A percentile compares a stretch with the other conserved stretches of the same genome.
Conservation (phyloP, 2,797 vertebrate species). For the Meda fulgida region DNA sequence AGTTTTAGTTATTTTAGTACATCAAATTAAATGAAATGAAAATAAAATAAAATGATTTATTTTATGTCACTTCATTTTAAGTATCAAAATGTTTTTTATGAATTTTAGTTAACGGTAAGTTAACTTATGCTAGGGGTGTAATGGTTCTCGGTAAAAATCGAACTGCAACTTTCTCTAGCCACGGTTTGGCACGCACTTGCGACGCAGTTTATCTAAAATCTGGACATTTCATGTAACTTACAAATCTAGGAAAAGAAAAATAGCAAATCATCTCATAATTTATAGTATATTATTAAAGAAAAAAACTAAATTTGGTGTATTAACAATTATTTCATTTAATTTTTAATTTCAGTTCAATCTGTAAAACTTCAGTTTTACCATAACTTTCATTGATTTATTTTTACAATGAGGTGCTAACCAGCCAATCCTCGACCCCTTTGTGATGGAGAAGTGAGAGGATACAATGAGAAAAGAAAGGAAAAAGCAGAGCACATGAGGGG, state of each 20-base stretch:
- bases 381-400: neutral
- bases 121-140: neutral
- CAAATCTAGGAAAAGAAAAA: neutral
- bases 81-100: neutral
- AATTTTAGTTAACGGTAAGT: neutral
- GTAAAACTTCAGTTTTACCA: neutral
- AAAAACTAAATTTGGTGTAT: neutral
- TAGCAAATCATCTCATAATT: neutral
- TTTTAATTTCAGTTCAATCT: neutral
- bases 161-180: neutral
- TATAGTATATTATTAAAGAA: neutral
- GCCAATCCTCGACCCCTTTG: neutral
- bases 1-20: neutral
- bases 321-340: neutral
- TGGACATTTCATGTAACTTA: neutral
- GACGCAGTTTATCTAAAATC: neutral
- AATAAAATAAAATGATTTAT: neutral
- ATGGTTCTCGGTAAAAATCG: neutral
- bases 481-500: neutral
- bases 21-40: neutral
- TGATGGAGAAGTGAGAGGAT: neutral
- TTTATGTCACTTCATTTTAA: neutral
- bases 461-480: slow-evolving; percentile 6
- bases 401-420: neutral
- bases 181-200: neutral